Evolutionary conservation across 2,888 invertebrate genomes (phyloP), one percentile per base, ranked within the genome.

Genomic region (Leptopilina drosophilae): DNA sequence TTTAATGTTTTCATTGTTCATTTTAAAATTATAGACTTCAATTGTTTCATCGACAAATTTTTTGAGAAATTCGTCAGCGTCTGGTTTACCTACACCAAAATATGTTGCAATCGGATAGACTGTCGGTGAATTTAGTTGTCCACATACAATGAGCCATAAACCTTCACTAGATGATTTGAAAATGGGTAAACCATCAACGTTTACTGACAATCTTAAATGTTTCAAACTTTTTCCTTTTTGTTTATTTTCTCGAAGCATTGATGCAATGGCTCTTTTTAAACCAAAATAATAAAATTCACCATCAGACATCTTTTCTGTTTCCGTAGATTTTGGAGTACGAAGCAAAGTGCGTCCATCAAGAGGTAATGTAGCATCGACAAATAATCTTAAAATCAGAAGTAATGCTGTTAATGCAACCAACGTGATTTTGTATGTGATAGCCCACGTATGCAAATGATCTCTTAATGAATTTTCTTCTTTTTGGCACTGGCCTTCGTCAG

Each of bases 11-110:
- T 69, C 66, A 42, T 67, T 75, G 40, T 66, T 33, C 6, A 82
- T 26, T 33, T 78, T 80, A 75, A 76, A 26, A 42, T 65, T 76
- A 62, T 64, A 33, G n/a, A 81, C 64, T 49, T 59, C 53, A 65
- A 64, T 66, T 42, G 62, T 15, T 64, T 83, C 83, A 20, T 64
- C 33, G 11, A 80, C 79, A 82, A 82, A 80, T 77, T 77, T 53
- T 69, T 76, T 64, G 9, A 82, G 64, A 78, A 81, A 82, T 12
- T 77, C 53, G 77, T 80, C 64, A 49, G 64, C 64, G 76, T 64
- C n/a, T 42, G 83, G 81, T 67, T 83, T 82, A n/a, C 40, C 64
- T 4, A 56, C 33, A 3, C 80, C 82, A 78, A 66, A 77, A 53
- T 5, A 73, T 49, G 59, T 67, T 40, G 59, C 76, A 46, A 76